Conservation (phyloP, 2,888 invertebrate genomes). For the Atherix ibis region DNA sequence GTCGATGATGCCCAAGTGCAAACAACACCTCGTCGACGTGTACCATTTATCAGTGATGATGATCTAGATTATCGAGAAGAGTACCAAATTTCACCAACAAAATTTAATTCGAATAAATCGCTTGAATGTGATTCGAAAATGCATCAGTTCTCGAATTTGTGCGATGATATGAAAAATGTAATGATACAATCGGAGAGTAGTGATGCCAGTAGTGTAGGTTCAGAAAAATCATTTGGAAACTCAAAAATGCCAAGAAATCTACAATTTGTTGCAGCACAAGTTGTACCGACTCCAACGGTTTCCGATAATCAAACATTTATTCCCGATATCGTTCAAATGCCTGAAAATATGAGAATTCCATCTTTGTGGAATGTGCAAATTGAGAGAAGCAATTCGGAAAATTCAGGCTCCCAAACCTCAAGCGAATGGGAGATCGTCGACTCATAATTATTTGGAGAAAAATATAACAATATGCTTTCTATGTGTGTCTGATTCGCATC, state of each 20-base stretch:
- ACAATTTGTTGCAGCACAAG: constrained; percentile 5
- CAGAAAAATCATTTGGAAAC: background rate
- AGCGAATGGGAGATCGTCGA: constrained; percentile 32
- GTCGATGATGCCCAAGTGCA: constrained; percentile 22
- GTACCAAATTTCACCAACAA: too few species aligned
- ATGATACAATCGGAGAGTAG: constrained; percentile 11
- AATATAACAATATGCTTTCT: background rate
- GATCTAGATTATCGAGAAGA: too few species aligned
- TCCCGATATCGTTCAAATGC: constrained; percentile 17
- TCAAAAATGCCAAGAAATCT: constrained; percentile 8
- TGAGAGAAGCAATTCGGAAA: constrained; percentile 22
- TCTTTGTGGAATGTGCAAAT: constrained; percentile 42
- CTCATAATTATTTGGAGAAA: constrained; percentile 10
- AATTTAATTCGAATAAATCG: background rate
- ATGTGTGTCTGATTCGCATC: background rate
- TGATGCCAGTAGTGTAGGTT: constrained; percentile 7
- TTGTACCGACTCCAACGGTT: constrained; percentile 9
- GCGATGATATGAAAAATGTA: constrained; percentile 8
- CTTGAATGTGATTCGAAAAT: constrained; percentile 5
- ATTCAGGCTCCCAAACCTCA: constrained; percentile 19
- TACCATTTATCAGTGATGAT: constrained; percentile 15
- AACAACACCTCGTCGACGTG: constrained; percentile 19
- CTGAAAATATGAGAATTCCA: constrained; percentile 38
- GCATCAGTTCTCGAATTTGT: constrained; percentile 4
- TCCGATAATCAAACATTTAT: constrained; percentile 4